Evolutionary conservation across 64 coral and sea anemone species (phyloP).

Genomic region (Pocillopora damicornis): DNA sequence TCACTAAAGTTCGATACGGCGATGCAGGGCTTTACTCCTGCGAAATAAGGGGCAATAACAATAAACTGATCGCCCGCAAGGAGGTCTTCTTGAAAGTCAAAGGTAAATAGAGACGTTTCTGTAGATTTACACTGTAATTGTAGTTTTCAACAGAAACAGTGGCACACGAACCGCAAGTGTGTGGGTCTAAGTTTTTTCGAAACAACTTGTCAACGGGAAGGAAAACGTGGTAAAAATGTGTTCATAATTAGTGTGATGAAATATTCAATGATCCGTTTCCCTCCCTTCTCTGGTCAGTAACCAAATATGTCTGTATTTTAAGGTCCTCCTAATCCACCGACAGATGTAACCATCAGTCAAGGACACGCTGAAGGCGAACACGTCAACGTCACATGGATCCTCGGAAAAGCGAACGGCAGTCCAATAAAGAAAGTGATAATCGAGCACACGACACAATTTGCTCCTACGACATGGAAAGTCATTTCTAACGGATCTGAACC

Average conservation of each 20-base stretch:
- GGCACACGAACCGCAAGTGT: no score
- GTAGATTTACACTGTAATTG: neutral
- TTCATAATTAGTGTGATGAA: no score
- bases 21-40: slow-evolving; percentile 44
- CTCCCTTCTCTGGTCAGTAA: no score
- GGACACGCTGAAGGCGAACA: neutral
- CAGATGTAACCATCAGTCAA: neutral
- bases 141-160: neutral
- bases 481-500: neutral
- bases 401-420: slow-evolving; percentile 43
- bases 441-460: slow-evolving; percentile 14
- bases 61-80: neutral
- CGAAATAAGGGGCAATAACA: neutral
- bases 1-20: slow-evolving; percentile 8
- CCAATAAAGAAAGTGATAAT: slow-evolving; percentile 42
- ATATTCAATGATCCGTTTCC: no score
- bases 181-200: no score
- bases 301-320: neutral
- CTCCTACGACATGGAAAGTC: neutral
- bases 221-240: no score
- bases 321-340: slow-evolving; percentile 50
- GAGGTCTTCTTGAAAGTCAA: slow-evolving; percentile 27
- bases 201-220: no score
- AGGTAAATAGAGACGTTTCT: slow-evolving; percentile 14
- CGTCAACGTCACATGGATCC: slow-evolving; percentile 47